phyloP scores from a whole-genome alignment of 2,113 vertebrate species.

The Toxostoma redivivum region DNA sequence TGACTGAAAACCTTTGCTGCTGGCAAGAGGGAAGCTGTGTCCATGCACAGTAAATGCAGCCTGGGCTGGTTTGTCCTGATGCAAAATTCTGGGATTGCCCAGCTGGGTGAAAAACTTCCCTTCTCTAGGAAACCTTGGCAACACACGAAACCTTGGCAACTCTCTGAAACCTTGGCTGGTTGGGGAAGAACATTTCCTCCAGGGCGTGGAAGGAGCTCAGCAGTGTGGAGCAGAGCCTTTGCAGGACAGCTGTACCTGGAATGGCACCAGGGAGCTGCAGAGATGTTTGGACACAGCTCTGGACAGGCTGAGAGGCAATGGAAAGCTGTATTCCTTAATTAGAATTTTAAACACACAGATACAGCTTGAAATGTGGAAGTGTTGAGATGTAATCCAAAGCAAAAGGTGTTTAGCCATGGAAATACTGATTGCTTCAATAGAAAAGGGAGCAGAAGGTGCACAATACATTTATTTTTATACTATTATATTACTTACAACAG shows the following conservation, averaged over 20 bases:
- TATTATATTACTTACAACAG: not conserved
- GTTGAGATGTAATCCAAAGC: not conserved
- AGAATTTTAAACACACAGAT: not conserved
- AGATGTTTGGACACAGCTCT: not conserved
- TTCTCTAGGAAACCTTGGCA: not conserved
- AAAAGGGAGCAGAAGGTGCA: not conserved
- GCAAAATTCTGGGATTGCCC: not conserved
- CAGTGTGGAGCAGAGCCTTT: not conserved
- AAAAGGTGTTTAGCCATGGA: not conserved
- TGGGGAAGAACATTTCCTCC: not conserved
- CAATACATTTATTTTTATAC: not conserved
- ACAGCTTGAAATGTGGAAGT: not conserved
- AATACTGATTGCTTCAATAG: not conserved
- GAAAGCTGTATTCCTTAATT: not conserved
- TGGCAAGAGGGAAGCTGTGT: not conserved
- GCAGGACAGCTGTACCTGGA: not conserved
- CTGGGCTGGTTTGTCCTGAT: not conserved
- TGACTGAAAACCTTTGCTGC: not conserved
- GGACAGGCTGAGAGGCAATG: not conserved
- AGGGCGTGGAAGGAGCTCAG: accelerated
- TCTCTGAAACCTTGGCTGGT: not conserved
- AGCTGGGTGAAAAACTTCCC: not conserved
- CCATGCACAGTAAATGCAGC: not conserved
- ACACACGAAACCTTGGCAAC: accelerated
- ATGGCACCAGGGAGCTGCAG: not conserved